Evolutionary conservation across 2,888 invertebrate genomes (phyloP).

Genomic region (Resseliella maxima): DNA sequence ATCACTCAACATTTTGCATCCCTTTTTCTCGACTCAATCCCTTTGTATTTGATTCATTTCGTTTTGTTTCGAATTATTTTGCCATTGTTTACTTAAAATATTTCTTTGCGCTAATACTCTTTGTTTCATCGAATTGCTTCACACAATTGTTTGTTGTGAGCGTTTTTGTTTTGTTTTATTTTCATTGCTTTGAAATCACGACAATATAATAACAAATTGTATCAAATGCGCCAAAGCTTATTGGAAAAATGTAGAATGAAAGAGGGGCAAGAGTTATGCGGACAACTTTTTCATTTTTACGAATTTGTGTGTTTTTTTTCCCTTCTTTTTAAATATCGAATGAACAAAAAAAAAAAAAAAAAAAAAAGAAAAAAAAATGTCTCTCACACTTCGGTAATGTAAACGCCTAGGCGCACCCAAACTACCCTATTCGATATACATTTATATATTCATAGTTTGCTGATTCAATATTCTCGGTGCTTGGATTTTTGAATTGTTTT

Average conservation of each 20-base stretch:
- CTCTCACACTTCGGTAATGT: not conserved
- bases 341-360: not conserved
- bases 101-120: conserved; percentile 43
- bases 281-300: conserved; percentile 35
- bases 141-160: not conserved
- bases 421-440: not conserved
- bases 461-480: not conserved
- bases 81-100: conserved; percentile 45
- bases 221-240: too few species aligned
- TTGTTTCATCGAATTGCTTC: conserved; percentile 41
- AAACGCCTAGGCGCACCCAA: too few species aligned
- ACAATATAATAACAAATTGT: not conserved
- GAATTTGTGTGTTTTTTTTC: too few species aligned
- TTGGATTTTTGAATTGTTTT: not conserved
- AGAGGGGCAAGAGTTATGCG: not conserved
- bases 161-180: not conserved
- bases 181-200: not conserved
- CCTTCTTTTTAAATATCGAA: too few species aligned
- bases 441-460: not conserved
- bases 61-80: not conserved
- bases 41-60: not conserved
- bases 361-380: not conserved
- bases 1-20: not conserved
- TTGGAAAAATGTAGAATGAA: too few species aligned
- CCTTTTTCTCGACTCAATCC: not conserved